phyloP scores from a whole-genome alignment of 2,113 vertebrate genomes.

The Phasianus colchicus region DNA sequence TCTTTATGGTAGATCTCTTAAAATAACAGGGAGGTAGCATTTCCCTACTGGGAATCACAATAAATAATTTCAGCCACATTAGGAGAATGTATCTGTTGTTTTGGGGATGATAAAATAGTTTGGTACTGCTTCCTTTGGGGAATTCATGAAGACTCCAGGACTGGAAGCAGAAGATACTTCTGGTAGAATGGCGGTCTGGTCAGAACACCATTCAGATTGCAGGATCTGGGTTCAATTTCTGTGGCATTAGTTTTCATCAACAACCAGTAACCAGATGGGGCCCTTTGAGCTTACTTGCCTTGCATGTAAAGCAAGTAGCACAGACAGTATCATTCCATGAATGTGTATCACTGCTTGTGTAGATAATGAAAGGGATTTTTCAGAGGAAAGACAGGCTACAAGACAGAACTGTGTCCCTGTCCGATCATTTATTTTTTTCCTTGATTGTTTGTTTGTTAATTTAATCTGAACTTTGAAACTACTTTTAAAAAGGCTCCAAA shows the following conservation, averaged over 20 bases:
- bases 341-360: too few species aligned
- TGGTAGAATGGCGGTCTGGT: neutral
- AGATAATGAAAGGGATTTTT: neutral
- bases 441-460: neutral
- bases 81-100: neutral
- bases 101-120: neutral
- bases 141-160: neutral
- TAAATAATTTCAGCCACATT: neutral
- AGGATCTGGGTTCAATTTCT: neutral
- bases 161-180: neutral
- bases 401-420: neutral
- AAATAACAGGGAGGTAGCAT: neutral
- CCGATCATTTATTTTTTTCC: neutral
- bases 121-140: neutral
- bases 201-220: neutral
- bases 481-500: neutral
- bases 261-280: neutral
- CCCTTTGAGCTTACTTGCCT: neutral
- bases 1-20: neutral
- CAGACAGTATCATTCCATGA: neutral
- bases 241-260: fast-evolving
- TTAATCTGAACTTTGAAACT: too few species aligned
- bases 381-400: neutral
- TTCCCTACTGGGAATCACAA: neutral
- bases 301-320: neutral